Base-by-base conservation (phyloP, 2,888 invertebrate genomes). In the Netelia inedita region DNA sequence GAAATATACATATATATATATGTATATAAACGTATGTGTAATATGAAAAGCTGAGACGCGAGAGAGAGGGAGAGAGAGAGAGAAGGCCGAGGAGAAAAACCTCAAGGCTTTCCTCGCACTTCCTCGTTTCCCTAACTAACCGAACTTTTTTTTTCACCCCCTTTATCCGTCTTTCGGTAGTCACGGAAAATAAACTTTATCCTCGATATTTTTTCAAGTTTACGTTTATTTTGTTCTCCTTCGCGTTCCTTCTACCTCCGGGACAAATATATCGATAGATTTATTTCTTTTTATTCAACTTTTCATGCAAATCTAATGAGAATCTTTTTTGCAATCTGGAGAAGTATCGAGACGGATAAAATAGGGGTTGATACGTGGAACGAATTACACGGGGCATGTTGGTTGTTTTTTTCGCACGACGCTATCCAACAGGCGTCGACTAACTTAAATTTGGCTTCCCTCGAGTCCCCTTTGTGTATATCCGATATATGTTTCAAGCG, bases 41-140 rank as follows among this genome's bases (percentile, higher is more conserved):
- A 46, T 61, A 50, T 28, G 57, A 41, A 75, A 23, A 41, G 65
- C 50, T 53, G 28, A 65, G 19, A 43, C 28, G 55, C 21, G 0
- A 35, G 23, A 50, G n/a, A 57, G n/a, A n/a, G n/a, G n/a, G n/a
- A n/a, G n/a, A n/a, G n/a, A n/a, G n/a, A 41, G 0, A 35, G 23
- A 50, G n/a, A 57, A 50, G 71, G 14, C 43, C 23, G 43, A 6
- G 41, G 23, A 19, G 46, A 35, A 66, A 69, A 71, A 81, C 63
- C 61, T 61, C 19, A 28, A 72, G 46, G 43, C 21, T 66, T 35
- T 69, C 66, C 66, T 50, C 71, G 19, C 65, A 59, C 43, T 78
- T 61, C 69, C 79, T 78, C 63, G 61, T 73, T 83, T 74, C 28
- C 75, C 59, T 79, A 79, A 79, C 79, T 43, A 80, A 66, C 71